Conservation (phyloP, 1,140 invertebrate genomes). For the Pogonognathellus flavescens region DNA sequence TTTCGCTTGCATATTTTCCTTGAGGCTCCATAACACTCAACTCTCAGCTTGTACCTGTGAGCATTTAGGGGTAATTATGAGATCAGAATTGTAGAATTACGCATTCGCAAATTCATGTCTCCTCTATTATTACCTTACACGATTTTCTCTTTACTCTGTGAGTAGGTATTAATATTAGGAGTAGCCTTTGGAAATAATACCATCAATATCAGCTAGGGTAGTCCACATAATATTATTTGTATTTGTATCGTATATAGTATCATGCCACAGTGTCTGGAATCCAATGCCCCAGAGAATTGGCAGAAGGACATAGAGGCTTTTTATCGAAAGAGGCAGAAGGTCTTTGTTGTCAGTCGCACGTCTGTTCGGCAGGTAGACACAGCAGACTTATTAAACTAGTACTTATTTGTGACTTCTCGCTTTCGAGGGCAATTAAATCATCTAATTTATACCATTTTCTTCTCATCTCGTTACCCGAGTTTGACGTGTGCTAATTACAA, state of each 20-base stretch:
- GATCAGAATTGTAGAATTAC: conserved; percentile 9
- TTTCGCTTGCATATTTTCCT: conserved; percentile 1
- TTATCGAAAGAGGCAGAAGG: conserved; percentile 32
- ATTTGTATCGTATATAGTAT: neutral
- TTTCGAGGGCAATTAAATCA: conserved; percentile 39
- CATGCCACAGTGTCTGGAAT: conserved; percentile 4
- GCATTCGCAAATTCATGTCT: neutral
- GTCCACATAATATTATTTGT: neutral
- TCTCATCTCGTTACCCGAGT: conserved; percentile 35
- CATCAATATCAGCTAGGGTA: neutral
- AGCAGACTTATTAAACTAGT: conserved; percentile 28
- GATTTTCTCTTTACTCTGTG: too few relatives aligned
- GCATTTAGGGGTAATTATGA: conserved; percentile 21
- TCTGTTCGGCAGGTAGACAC: neutral
- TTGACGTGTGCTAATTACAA: conserved; percentile 39
- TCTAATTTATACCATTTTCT: conserved; percentile 18
- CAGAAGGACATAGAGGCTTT: conserved; percentile 35
- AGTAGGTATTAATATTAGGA: neutral
- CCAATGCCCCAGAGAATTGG: neutral
- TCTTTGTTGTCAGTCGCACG: conserved; percentile 25
- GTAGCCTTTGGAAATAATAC: neutral
- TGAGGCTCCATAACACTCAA: neutral
- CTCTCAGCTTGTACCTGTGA: neutral
- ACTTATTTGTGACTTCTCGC: conserved; percentile 40
- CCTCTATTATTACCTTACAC: neutral